Conservation (phyloP, 2,113 vertebrate species). For the Onychostruthus taczanowskii region DNA sequence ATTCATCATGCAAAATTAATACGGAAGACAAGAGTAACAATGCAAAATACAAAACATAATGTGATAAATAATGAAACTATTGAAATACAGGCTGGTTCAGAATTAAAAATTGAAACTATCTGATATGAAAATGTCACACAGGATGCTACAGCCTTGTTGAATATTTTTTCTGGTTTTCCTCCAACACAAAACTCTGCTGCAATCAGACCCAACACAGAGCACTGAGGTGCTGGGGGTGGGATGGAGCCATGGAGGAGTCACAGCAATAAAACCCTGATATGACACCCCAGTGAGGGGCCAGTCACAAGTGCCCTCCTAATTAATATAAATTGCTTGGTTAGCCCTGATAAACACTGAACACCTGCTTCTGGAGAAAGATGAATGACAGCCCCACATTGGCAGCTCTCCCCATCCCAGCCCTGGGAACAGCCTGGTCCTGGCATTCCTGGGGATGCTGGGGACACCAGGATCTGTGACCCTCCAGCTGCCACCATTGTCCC, state of each 20-base stretch:
- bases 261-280: background rate
- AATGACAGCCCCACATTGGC: background rate
- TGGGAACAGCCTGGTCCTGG: fast-evolving
- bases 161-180: background rate
- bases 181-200: background rate
- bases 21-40: background rate
- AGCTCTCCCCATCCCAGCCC: background rate
- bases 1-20: conserved; percentile 59
- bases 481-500: background rate
- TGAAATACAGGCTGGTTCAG: conserved; percentile 20
- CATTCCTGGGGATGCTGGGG: background rate
- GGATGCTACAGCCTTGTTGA: background rate
- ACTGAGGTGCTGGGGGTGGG: fast-evolving
- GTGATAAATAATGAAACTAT: conserved; percentile 53
- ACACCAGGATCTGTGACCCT: background rate
- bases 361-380: background rate
- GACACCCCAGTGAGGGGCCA: background rate
- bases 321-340: background rate
- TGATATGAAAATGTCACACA: background rate
- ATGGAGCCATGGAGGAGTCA: background rate
- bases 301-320: background rate
- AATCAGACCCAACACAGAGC: fast-evolving
- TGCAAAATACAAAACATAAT: conserved; percentile 15
- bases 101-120: conserved; percentile 19
- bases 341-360: background rate